Base-by-base conservation (phyloP, 1,140 invertebrate species). In the Helicoverpa armigera region DNA sequence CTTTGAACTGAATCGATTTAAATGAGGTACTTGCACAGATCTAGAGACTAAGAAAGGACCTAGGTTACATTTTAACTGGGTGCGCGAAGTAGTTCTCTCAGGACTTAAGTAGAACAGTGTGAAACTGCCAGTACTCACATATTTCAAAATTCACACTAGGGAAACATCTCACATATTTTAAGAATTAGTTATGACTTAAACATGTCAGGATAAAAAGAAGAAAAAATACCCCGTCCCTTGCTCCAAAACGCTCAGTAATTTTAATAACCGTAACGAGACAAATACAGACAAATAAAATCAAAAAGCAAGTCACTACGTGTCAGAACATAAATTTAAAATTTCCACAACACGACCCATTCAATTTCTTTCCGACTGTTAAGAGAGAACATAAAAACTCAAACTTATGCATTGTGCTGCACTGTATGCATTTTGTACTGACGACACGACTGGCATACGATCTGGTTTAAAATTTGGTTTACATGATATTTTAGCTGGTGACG, bases 341-440 rank as follows among this genome's bases (percentile, higher is more conserved):
- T 67, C 76, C 76, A 43, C 43, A 16, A 78, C 75, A 67, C 2
- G 31, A 53, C 13, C 53, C 76, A 58, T 79, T 70, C 51, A 58
- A 76, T 76, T 79, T 79, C 65, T 79, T 79, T 79, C 16, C 65
- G 63, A 23, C 56, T 2, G 48, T 16, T 56, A 23, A 54, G 48
- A n/a, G 18, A 18, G 65, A 48, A 23, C 50, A 79, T 79, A 79
- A 79, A 79, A 79, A 69, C 35, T 75, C 31, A 43, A 79, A 79
- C 51, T 70, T 70, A 79, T 79, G 50, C 48, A 18, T 77, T 67
- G 31, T 78, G 23, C 60, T 5, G 56, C 43, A 14, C 73, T 50
- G 54, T 51, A 14, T 14, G 16, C 12, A 16, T 50, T 75, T 31
- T 75, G 35, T 63, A 58, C 35, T 75, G 2, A 75, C 73, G 73